Percentiles rank a stretch among this genome's conserved stretches.
Evolutionary conservation across 1,140 invertebrate species (phyloP).

Genomic region (Lucilia cuprina): DNA sequence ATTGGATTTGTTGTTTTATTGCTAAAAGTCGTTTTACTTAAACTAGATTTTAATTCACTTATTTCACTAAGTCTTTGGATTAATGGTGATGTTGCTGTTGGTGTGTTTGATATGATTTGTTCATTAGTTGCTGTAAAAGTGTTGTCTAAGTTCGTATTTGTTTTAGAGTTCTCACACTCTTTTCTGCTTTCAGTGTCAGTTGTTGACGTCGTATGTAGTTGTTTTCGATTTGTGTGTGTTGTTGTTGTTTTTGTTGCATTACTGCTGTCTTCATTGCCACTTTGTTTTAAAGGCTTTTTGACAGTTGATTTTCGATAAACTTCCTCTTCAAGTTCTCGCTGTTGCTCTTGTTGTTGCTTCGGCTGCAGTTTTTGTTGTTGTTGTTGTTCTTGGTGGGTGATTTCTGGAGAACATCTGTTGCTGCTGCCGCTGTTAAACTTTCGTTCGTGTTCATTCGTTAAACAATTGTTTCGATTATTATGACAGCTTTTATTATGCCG

Average conservation of each 20-base stretch:
- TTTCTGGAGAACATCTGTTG: constrained; percentile 42
- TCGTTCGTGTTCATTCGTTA: constrained; percentile 44
- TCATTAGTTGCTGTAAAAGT: constrained; percentile 22
- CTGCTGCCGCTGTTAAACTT: constrained; percentile 38
- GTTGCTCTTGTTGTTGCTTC: constrained; percentile 40
- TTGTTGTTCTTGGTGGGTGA: constrained; percentile 36
- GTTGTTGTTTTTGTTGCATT: constrained; percentile 12
- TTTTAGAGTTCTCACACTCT: not conserved
- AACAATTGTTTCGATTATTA: constrained; percentile 35
- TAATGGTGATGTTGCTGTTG: constrained; percentile 42
- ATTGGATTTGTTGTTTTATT: constrained; percentile 34
- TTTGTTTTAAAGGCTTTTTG: constrained; percentile 14
- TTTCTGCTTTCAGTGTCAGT: not conserved
- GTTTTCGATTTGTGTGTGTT: not conserved
- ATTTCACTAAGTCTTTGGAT: constrained; percentile 54
- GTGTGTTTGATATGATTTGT: constrained; percentile 18
- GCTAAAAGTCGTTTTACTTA: constrained; percentile 27
- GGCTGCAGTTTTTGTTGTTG: constrained; percentile 38
- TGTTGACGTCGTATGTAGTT: constrained; percentile 21
- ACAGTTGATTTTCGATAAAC: not conserved
- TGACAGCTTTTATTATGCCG: constrained; percentile 54
- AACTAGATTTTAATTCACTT: constrained; percentile 36
- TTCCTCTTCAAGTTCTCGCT: not conserved
- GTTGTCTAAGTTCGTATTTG: not conserved
- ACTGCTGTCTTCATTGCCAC: constrained; percentile 21